These are phyloP conservation scores for Callocephalon fimbriatum DNA, from an alignment of 2,113 vertebrate genomes.

Conservation along the genomic window DNA sequence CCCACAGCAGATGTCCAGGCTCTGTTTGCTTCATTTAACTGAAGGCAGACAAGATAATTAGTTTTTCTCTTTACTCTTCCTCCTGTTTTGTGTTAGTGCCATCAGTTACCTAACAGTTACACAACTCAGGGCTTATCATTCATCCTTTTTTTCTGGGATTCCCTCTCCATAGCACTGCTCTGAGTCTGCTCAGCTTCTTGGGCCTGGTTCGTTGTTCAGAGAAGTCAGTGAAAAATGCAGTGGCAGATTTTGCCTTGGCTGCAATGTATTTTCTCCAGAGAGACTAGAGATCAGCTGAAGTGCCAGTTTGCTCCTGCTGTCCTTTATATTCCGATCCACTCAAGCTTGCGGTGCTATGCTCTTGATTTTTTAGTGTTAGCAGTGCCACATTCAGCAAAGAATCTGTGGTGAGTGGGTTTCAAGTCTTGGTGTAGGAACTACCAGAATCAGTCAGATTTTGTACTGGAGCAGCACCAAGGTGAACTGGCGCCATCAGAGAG, in stretches of 20 bases:
- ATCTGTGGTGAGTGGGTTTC: not conserved
- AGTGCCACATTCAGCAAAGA: not conserved
- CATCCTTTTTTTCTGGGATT: not conserved
- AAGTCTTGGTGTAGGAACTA: not conserved
- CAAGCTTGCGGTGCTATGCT: not conserved
- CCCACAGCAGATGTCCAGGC: not conserved
- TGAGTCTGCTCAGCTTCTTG: not conserved
- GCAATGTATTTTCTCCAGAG: not conserved
- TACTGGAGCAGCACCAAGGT: not conserved
- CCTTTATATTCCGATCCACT: not conserved
- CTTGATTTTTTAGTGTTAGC: not conserved
- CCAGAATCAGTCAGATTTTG: not conserved
- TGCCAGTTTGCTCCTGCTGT: not conserved
- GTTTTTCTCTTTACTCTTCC: not conserved
- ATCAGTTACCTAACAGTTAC: not conserved
- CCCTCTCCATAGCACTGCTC: not conserved
- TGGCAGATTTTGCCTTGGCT: not conserved
- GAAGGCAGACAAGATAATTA: not conserved
- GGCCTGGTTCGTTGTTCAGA: not conserved
- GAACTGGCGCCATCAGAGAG: not conserved
- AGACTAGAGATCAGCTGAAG: not conserved
- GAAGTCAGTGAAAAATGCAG: not conserved
- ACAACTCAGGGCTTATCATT: not conserved
- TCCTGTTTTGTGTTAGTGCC: not conserved
- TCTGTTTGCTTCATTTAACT: not conserved